phyloP scores from a whole-genome alignment of 2,888 invertebrate species.

The Eupithecia inturbata region DNA sequence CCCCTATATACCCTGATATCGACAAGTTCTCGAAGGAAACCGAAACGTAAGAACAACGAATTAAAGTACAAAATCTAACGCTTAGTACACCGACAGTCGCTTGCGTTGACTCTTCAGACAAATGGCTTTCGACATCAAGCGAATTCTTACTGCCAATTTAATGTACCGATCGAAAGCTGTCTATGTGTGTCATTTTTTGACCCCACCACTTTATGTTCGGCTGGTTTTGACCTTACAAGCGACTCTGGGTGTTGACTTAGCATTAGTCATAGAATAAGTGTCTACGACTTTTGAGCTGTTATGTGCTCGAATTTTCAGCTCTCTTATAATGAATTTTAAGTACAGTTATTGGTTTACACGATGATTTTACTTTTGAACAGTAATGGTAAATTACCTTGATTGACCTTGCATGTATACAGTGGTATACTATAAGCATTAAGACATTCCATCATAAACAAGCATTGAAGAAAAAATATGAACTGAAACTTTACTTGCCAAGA shows the following conservation, averaged over 20 bases:
- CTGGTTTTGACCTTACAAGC: conserved; percentile 30
- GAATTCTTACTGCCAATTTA: conserved; percentile 22
- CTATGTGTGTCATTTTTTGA: conserved; percentile 17
- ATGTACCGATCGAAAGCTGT: conserved; percentile 22
- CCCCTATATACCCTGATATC: conserved; percentile 92
- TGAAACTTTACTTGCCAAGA: conserved; percentile 30
- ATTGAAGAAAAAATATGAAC: conserved; percentile 15
- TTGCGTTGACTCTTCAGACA: conserved; percentile 26
- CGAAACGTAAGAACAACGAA: conserved; percentile 86
- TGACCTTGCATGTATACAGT: conserved; percentile 10
- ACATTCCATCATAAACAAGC: conserved; percentile 27
- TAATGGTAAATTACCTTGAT: conserved; percentile 10
- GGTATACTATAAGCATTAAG: conserved; percentile 20
- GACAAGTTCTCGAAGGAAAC: conserved; percentile 92
- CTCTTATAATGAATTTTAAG: conserved; percentile 40
- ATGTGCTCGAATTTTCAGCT: conserved; percentile 42
- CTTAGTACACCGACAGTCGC: conserved; percentile 35
- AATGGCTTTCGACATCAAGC: conserved; percentile 15
- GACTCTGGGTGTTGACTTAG: conserved; percentile 34
- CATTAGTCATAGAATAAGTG: conserved; percentile 32
- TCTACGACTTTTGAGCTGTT: conserved; percentile 31
- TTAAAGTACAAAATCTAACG: conserved; percentile 34
- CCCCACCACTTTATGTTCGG: conserved; percentile 22
- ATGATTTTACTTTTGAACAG: not conserved
- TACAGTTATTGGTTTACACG: conserved; percentile 29